Evolutionary conservation across 2,113 vertebrate genomes (phyloP).

Genomic region (Empidonax alnorum): DNA sequence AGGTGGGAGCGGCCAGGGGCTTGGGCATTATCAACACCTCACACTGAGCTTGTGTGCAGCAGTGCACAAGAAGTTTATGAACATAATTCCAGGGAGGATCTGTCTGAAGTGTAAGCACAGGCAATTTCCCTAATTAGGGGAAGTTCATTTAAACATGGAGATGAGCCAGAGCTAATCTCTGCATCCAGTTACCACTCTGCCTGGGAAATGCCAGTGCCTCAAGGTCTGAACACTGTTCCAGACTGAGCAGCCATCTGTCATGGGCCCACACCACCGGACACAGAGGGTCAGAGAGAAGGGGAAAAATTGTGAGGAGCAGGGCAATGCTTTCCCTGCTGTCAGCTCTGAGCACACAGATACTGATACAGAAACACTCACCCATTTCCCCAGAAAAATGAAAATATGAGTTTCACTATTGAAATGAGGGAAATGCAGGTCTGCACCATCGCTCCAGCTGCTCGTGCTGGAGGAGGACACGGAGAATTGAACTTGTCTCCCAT

Average conservation of each 20-base stretch:
- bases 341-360: neutral
- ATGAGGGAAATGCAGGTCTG: neutral
- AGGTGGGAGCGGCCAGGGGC: neutral
- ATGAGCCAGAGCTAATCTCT: neutral
- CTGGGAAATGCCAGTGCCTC: neutral
- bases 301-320: neutral
- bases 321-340: neutral
- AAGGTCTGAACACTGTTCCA: neutral
- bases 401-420: neutral
- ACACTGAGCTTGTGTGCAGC: neutral
- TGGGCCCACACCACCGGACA: accelerated
- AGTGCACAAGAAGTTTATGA: neutral
- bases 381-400: neutral
- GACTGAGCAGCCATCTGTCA: neutral
- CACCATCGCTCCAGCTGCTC: neutral
- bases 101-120: neutral
- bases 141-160: constrained; percentile 29
- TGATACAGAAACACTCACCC: accelerated
- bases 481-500: neutral
- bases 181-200: neutral
- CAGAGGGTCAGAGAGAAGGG: accelerated
- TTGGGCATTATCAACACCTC: neutral
- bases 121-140: constrained; percentile 1
- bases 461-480: neutral
- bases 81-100: neutral